Evolutionary conservation across 2,797 vertebrate genomes (phyloP), one percentile per base, ranked within the genome.

Genomic region (Emydoidea blandingii): DNA sequence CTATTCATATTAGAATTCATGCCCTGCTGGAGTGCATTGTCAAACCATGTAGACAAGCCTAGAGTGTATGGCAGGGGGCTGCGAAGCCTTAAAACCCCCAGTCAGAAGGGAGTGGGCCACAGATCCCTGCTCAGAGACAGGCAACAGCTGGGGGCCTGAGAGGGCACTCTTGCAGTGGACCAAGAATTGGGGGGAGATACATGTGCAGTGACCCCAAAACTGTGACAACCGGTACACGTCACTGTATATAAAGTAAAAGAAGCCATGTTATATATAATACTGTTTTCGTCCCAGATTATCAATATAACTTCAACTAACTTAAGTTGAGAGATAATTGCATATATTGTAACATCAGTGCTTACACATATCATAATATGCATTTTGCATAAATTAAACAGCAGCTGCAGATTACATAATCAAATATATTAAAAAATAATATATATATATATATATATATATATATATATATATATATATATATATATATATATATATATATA

Each of bases 291-390:
- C 8, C 9, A 82, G 54, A 11, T 37, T 41, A 72, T 79, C 23
- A 84, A 5, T 29, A 12, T 18, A 72, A 62, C 5, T 68, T 5
- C 34, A 41, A 37, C n/a, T 21, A 72, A 19, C 34, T 12, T 18
- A 37, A 19, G n/a, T 11, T 72, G 8, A n/a, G 16, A 37, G 6
- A 72, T 37, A 21, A 72, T 27, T 44, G 19, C 23, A 74, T 44
- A 5, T 0, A 2, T 1, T 4, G 25, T 2, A 87, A 79, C 10
- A 81, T 34, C 7, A 1, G 23, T 74, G 9, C n/a, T 86, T 76
- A 49, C 25, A 34, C 52, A 68, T 44, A 49, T 74, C 68, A 0
- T 86, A 68, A 47, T 15, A 23, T 4, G 15, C 14, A 90, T 15
- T 76, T 76, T 37, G 37, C 25, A 0, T 4, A 23, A 76, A 31